phyloP scores from a whole-genome alignment of 2,797 vertebrate species.

The Benthosema pterotum region DNA sequence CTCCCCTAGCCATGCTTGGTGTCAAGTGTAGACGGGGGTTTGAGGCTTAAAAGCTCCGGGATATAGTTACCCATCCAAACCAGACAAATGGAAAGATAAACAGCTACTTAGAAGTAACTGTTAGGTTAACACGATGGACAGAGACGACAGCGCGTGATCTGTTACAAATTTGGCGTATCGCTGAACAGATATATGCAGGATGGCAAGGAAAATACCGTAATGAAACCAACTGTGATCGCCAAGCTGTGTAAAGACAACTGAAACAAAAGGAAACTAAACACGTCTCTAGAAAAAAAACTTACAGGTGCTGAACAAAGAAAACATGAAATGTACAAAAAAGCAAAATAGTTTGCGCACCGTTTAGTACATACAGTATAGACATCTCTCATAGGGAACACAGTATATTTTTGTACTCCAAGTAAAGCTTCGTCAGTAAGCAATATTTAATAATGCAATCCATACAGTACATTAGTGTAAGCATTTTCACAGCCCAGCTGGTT shows the following conservation, averaged over 20 bases:
- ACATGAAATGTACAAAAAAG: too few species aligned
- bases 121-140: conserved; percentile 40
- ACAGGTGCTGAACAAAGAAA: too few species aligned
- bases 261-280: too few species aligned
- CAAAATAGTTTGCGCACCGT: too few species aligned
- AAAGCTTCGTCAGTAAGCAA: conserved; percentile 41
- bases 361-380: too few species aligned
- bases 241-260: background rate
- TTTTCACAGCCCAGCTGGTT: conserved; percentile 38
- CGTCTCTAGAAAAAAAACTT: too few species aligned
- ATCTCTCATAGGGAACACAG: too few species aligned
- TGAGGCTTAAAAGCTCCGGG: conserved; percentile 63
- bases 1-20: conserved; percentile 54
- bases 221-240: conserved; percentile 1
- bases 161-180: background rate
- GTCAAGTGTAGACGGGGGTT: conserved; percentile 75
- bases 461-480: conserved; percentile 43
- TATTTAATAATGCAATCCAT: conserved; percentile 42
- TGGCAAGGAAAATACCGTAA: background rate
- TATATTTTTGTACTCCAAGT: background rate
- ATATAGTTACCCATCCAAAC: conserved; percentile 73
- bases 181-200: conserved; percentile 4
- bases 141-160: background rate
- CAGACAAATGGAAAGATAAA: conserved; percentile 66
- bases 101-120: conserved; percentile 32